These are phyloP conservation scores for Ophonus ardosiacus DNA, from an alignment of 2,888 invertebrate species.

Conservation along the genomic window DNA sequence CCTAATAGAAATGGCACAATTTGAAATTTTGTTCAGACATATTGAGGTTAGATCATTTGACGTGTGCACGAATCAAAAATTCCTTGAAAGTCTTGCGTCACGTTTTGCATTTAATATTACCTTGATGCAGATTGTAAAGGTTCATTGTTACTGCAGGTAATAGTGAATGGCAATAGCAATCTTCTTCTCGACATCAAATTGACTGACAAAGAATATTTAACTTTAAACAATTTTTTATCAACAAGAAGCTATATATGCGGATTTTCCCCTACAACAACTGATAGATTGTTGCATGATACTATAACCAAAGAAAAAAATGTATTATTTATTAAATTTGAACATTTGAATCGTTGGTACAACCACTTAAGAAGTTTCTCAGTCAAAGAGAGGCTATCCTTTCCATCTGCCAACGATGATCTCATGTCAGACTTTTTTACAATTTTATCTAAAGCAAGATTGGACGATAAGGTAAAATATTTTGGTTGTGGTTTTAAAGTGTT, in stretches of 20 bases:
- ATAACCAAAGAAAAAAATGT: conserved; percentile 69
- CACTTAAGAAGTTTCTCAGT: conserved; percentile 80
- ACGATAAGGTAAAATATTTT: conserved; percentile 71
- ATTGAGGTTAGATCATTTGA: conserved; percentile 16
- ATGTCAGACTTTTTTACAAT: conserved; percentile 74
- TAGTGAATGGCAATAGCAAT: conserved; percentile 46
- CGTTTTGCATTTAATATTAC: conserved; percentile 21
- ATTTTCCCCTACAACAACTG: conserved; percentile 78
- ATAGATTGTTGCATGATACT: conserved; percentile 75
- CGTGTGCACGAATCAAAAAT: conserved; percentile 16
- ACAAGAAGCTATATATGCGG: conserved; percentile 79
- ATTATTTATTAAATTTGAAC: conserved; percentile 75
- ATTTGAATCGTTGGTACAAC: conserved; percentile 80
- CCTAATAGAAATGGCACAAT: background rate
- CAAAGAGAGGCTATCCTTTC: conserved; percentile 76
- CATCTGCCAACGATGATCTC: conserved; percentile 70
- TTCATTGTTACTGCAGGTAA: conserved; percentile 60
- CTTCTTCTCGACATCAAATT: conserved; percentile 41
- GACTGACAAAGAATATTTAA: conserved; percentile 58
- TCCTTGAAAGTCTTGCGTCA: conserved; percentile 19
- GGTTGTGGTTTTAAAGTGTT: conserved; percentile 69
- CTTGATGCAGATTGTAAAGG: conserved; percentile 29
- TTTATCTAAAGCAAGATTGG: conserved; percentile 69
- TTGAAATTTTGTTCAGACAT: conserved; percentile 26
- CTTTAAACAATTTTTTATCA: conserved; percentile 76